Base-by-base conservation (phyloP, 2,797 vertebrate species). In the Podargus strigoides region DNA sequence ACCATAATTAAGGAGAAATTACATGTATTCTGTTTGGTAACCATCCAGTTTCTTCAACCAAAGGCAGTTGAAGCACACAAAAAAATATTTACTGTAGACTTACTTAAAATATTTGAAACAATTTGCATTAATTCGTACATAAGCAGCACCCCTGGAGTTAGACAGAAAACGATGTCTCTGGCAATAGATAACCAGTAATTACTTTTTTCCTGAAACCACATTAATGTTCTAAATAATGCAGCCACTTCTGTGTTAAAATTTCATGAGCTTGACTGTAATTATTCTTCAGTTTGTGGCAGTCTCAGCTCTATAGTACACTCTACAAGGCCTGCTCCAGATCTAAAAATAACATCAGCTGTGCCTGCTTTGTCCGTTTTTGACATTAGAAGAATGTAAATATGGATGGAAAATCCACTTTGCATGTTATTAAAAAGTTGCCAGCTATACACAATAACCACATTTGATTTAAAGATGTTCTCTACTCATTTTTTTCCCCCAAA, bases 191-290 rank as follows among this genome's bases (percentile, higher is more conserved):
- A 94, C 83, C 67, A 96, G 49, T 60, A 97, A 96, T 96, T 96
- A 95, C 50, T 39, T 97, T 87, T 76, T 92, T 90, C 47, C 76
- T 91, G 80, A 95, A 95, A 91, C 56, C 73, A 75, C 44, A 67
- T 94, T 91, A 86, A 89, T 77, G 67, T 91, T 91, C 89, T 94
- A 95, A 97, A 95, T 93, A 96, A 96, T 95, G 69, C 78, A 95
- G 76, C 42, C 82, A 84, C 37, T 91, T 95, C 69, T 91, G 47
- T 90, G 83, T 96, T 96, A 96, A 97, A 96, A 93, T 96, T 96
- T 95, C 93, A 96, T 93, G 87, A 94, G 85, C 66, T 89, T 95
- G 87, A 95, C 89, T 93, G 60, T 52, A 95, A 95, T 94, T 95
- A 96, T 94, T 96, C 89, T 85, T 90, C 83, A 67, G 73, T 88